These are phyloP conservation scores for Melipona bicolor DNA, from an alignment of 2,888 invertebrate species.

Conservation along the genomic window DNA sequence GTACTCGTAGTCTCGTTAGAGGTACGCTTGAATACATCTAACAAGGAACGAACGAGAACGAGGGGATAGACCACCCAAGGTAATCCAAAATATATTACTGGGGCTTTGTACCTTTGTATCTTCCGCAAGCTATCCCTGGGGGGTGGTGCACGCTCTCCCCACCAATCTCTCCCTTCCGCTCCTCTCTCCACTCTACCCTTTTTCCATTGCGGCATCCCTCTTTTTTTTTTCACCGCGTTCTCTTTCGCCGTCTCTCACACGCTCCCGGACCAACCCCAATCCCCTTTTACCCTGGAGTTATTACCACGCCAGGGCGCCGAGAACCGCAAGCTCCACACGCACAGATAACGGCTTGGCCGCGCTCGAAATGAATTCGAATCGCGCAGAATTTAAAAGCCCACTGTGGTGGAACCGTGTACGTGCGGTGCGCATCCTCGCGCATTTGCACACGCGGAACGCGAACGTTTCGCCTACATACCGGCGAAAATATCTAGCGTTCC, in stretches of 20 bases:
- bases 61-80: constrained; percentile 60
- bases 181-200: constrained; percentile 2
- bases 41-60: constrained; percentile 70
- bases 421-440: not conserved
- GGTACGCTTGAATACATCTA: constrained; percentile 74
- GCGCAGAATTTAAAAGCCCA: constrained; percentile 70
- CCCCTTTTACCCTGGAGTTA: constrained; percentile 69
- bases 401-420: constrained; percentile 36
- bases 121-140: constrained; percentile 50
- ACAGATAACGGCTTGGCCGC: constrained; percentile 71
- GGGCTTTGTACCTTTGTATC: constrained; percentile 80
- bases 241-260: constrained; percentile 13
- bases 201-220: constrained; percentile 17
- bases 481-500: constrained; percentile 30
- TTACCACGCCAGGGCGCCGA: constrained; percentile 72
- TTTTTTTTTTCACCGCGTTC: constrained; percentile 38
- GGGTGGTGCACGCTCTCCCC: constrained; percentile 25
- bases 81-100: constrained; percentile 81
- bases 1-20: constrained; percentile 72
- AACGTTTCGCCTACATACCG: not conserved
- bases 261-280: not conserved
- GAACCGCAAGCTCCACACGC: constrained; percentile 74
- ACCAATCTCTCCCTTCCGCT: not conserved
- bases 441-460: constrained; percentile 8
- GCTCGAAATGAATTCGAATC: constrained; percentile 74